phyloP scores from a whole-genome alignment of 2,888 invertebrate species.

The Trissolcus japonicus region DNA sequence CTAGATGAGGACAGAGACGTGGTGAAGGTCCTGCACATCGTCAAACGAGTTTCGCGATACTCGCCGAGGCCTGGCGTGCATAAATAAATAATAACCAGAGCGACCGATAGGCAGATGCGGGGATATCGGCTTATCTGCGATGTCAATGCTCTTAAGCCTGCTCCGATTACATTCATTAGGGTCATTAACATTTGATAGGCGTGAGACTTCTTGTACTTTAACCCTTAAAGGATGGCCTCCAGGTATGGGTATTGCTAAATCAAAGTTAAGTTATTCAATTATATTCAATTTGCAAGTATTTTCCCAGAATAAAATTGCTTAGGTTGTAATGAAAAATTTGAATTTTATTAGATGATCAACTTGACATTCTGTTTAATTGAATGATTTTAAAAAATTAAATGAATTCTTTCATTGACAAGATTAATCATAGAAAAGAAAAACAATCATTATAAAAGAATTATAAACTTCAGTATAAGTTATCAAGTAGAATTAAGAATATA shows the following conservation, averaged over 20 bases:
- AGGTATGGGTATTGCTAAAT: slow-evolving; percentile 9
- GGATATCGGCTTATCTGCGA: slow-evolving; percentile 69
- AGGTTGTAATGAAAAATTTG: too few relatives aligned
- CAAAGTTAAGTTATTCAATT: slow-evolving; percentile 29
- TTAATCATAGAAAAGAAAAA: too few relatives aligned
- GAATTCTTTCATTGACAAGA: too few relatives aligned
- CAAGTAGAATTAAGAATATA: too few relatives aligned
- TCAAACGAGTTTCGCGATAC: slow-evolving; percentile 66
- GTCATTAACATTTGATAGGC: slow-evolving; percentile 72
- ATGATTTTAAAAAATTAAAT: too few relatives aligned
- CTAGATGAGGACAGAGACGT: slow-evolving; percentile 61
- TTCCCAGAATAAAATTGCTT: too few relatives aligned
- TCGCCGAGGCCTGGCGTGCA: slow-evolving; percentile 64
- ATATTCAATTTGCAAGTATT: too few relatives aligned
- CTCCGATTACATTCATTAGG: slow-evolving; percentile 71
- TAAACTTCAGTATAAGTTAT: too few relatives aligned
- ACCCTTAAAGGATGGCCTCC: slow-evolving; percentile 30
- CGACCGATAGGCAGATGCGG: slow-evolving; percentile 64
- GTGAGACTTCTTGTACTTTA: slow-evolving; percentile 61
- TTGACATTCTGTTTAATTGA: too few relatives aligned
- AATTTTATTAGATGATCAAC: too few relatives aligned
- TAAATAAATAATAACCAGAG: slow-evolving; percentile 73
- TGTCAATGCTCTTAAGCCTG: slow-evolving; percentile 67
- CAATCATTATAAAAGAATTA: too few relatives aligned
- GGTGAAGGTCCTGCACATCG: slow-evolving; percentile 61